phyloP scores from a whole-genome alignment of 2,797 vertebrate species.

The Lepus oiostolus region DNA sequence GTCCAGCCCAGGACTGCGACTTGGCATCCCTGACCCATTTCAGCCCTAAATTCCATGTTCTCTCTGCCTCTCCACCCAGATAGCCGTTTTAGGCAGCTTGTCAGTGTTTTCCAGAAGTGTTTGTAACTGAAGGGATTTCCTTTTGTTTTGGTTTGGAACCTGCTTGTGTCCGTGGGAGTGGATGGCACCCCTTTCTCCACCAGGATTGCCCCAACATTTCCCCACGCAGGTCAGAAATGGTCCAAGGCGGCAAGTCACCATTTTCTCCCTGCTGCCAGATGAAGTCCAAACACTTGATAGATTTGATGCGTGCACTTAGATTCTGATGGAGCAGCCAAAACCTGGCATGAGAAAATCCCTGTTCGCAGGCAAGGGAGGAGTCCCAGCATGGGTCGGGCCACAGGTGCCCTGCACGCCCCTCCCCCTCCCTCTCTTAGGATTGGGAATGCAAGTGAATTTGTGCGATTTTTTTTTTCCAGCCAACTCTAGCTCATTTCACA shows the following conservation, averaged over 20 bases:
- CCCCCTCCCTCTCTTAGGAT: background rate
- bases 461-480: background rate
- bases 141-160: background rate
- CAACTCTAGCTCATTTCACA: background rate
- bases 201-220: fast-evolving
- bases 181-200: background rate
- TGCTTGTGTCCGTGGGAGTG: background rate
- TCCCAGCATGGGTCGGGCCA: fast-evolving
- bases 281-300: background rate
- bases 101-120: background rate
- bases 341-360: background rate
- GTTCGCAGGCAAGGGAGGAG: too few species aligned
- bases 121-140: background rate
- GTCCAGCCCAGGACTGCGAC: fast-evolving
- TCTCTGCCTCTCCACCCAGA: background rate
- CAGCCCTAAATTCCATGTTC: background rate
- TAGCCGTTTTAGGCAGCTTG: background rate
- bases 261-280: background rate
- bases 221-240: background rate
- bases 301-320: background rate
- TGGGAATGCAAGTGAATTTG: background rate
- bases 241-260: background rate
- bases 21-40: background rate
- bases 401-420: background rate
- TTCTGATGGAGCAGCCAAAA: background rate